Evolutionary conservation across 2,797 vertebrate species (phyloP), one percentile per base, ranked within the genome.

Genomic region (Hydrolagus colliei): DNA sequence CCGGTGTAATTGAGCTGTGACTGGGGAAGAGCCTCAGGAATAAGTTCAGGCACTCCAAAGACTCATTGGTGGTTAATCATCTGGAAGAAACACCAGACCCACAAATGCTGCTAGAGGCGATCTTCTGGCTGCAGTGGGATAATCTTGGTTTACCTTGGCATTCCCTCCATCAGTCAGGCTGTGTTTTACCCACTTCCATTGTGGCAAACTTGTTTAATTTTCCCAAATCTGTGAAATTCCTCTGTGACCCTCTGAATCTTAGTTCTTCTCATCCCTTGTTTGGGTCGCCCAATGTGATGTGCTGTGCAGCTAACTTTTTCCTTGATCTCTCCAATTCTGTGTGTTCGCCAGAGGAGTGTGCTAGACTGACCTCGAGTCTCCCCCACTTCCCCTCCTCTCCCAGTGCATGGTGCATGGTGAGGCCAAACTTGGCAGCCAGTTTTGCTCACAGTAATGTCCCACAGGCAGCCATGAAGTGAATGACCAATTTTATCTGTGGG

Each of bases 11-110:
- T 35, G 65, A 84, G 65, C 65, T 84, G 32, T 41, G 79, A 84
- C 65, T 68, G 16, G 63, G 63, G 27, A 84, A 84, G 65, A 84
- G 79, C 65, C 79, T 84, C 32, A 68, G 32, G 79, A 84, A 71
- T 41, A 18, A 71, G 8, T 18, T 41, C 18, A 77, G 61, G 41
- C n/a, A 20, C 74, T 76, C 74, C 52, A 62, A 82, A 82, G 79
- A 68, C 63, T 84, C 41, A 52, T 52, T 41, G 32, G 16, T 84
- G 79, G 65, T 84, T 68, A 84, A 68, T 67, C 79, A 63, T 67
- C 79, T 68, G 79, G 79, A 84, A 71, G 79, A 84, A 71, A 68
- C 62, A 18, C 10, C 14, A 27, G 9, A 67, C 41, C 68, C 9
- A 10, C 79, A 84, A 84, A 35, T 41, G 68, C 16, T 84, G 16